phyloP scores from a whole-genome alignment of 2,888 invertebrate species.

The Andrena dorsata region DNA sequence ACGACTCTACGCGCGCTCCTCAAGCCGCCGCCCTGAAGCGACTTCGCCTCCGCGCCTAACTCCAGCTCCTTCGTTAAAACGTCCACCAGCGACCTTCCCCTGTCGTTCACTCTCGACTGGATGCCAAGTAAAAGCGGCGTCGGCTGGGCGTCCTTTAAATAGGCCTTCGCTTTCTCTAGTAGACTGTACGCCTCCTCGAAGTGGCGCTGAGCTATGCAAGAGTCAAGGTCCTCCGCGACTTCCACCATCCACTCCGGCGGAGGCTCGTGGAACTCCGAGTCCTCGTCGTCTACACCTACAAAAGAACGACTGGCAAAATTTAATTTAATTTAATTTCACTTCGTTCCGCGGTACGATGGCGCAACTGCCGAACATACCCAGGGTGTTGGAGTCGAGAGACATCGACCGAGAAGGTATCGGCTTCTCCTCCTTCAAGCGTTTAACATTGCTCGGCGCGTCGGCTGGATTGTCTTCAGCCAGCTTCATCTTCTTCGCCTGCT shows the following conservation, averaged over 20 bases:
- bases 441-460: constrained; percentile 20
- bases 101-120: constrained; percentile 83
- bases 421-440: constrained; percentile 84
- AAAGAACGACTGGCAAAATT: constrained; percentile 37
- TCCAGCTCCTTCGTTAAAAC: constrained; percentile 95
- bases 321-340: constrained; percentile 18
- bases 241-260: constrained; percentile 95
- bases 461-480: constrained; percentile 87
- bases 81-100: constrained; percentile 92
- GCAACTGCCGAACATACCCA: constrained; percentile 66
- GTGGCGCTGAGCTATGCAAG: constrained; percentile 97
- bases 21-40: constrained; percentile 94
- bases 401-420: constrained; percentile 80
- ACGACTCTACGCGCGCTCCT: constrained; percentile 94
- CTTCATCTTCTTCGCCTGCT: constrained; percentile 94
- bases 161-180: constrained; percentile 89
- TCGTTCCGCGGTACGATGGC: not conserved
- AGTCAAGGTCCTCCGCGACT: constrained; percentile 97
- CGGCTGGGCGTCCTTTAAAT: constrained; percentile 84
- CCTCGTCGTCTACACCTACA: constrained; percentile 76
- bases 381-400: constrained; percentile 80
- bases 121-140: constrained; percentile 86
- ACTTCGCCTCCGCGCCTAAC: constrained; percentile 93
- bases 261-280: constrained; percentile 75
- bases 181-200: constrained; percentile 96